Base-by-base conservation (phyloP, 1,140 invertebrate genomes). In the Nasonia longicornis region DNA sequence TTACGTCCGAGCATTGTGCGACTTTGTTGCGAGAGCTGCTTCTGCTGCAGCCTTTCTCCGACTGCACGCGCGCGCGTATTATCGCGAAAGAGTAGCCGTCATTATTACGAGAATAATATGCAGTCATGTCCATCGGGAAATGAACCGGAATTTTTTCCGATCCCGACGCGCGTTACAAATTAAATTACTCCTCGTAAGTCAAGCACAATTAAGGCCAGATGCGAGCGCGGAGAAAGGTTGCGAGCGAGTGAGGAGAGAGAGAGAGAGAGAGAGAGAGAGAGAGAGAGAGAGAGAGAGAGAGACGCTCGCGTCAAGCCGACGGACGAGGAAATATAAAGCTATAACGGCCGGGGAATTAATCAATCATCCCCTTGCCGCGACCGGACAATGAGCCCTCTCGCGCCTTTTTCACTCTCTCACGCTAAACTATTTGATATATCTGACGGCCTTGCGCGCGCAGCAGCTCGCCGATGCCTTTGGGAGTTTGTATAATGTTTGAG, bases 181-280 rank as follows among this genome's bases (percentile, higher is more conserved):
- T 80, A 52, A 80, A 75, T 75, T 75, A 80, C 42, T 52, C 63
- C 79, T 69, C 79, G 79, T 75, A 75, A 75, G 79, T 80, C 72
- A 80, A 74, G 72, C 63, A 75, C 72, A 69, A 75, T 80, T 80
- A 80, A 58, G 72, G 45, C 58, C 63, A 52, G 71, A 80, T 80
- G 71, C n/a, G n/a, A 14, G 58, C 3, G 58, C 31, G 31, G 64
- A 26, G 22, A 66, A 14, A 66, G n/a, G 64, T 20, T 14, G 69
- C n/a, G n/a, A 12, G n/a, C 64, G 8, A 11, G 26, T 1, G 26
- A 35, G 20, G 45, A 63, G 29, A 72, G 38, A 38, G 35, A 26
- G 26, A 26, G 26, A 26, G 26, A 26, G 26, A 26, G 26, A 26
- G 26, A 26, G 26, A 26, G 26, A 26, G 26, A 26, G 26, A 26